phyloP scores from a whole-genome alignment of 2,113 vertebrate genomes.

The Trachemys scripta region DNA sequence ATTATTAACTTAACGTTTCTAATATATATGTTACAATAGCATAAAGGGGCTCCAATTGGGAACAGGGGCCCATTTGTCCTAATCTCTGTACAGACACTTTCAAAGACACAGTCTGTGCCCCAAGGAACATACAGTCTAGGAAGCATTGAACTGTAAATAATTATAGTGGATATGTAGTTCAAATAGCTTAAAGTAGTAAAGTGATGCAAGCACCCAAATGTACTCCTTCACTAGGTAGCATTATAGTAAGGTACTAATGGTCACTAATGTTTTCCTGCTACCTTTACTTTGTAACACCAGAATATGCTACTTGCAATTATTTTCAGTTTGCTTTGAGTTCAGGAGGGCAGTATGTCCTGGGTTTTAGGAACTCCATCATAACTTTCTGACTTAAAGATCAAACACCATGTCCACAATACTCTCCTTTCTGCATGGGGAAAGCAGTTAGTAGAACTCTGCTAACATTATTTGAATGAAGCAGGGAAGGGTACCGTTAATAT shows the following conservation, averaged over 20 bases:
- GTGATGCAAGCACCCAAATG: background rate
- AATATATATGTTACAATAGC: background rate
- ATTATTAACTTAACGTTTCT: background rate
- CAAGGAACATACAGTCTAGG: background rate
- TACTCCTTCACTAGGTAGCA: background rate
- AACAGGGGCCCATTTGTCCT: background rate
- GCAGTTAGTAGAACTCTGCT: background rate
- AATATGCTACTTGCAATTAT: accelerated
- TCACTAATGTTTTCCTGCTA: background rate
- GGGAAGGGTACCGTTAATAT: background rate
- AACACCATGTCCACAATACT: background rate
- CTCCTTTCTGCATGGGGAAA: background rate
- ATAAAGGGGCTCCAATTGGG: background rate
- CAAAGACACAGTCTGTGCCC: background rate
- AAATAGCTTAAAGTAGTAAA: background rate
- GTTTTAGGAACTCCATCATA: background rate
- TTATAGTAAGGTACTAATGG: background rate
- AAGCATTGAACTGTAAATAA: background rate
- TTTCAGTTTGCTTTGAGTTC: background rate
- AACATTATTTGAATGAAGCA: background rate
- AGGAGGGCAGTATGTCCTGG: background rate
- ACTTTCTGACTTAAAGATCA: background rate
- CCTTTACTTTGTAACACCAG: background rate
- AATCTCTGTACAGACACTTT: background rate
- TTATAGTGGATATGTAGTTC: background rate